Percentiles rank a stretch among this genome's conserved stretches.
These are phyloP conservation scores for Pseudomugil gertrudae DNA, from an alignment of 2,797 vertebrate species.

Conservation along the genomic window DNA sequence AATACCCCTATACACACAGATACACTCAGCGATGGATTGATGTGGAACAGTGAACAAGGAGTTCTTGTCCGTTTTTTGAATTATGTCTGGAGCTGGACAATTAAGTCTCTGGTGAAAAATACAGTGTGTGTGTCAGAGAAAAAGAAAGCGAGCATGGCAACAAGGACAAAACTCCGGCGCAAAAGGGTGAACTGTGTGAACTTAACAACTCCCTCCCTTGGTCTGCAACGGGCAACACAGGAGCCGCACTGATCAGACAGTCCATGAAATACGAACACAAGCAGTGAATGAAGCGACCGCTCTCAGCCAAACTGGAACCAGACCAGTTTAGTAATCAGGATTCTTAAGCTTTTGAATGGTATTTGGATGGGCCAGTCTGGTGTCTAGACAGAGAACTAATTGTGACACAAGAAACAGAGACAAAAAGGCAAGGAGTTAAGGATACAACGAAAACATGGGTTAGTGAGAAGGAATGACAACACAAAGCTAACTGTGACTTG, in stretches of 20 bases:
- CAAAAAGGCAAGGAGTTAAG: conserved; percentile 42
- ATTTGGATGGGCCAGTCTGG: conserved; percentile 45
- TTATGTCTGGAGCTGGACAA: conserved; percentile 67
- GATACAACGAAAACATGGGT: conserved; percentile 32
- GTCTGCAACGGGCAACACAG: conserved; percentile 47
- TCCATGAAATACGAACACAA: conserved; percentile 62
- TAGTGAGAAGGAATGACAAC: conserved; percentile 47
- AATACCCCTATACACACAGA: conserved; percentile 35
- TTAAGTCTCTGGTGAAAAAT: conserved; percentile 62
- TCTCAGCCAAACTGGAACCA: conserved; percentile 53
- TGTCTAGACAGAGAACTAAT: conserved; percentile 57
- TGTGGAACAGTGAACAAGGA: conserved; percentile 77
- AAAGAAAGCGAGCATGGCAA: conserved; percentile 58
- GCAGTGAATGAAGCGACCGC: conserved; percentile 45
- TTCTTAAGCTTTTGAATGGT: conserved; percentile 50
- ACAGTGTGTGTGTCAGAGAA: conserved; percentile 53
- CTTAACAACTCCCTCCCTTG: conserved; percentile 41
- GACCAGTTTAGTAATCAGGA: conserved; percentile 55
- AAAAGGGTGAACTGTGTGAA: conserved; percentile 67
- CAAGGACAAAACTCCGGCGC: conserved; percentile 56
- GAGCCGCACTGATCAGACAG: conserved; percentile 39
- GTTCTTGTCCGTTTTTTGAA: conserved; percentile 75
- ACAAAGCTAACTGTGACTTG: conserved; percentile 57
- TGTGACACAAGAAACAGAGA: conserved; percentile 52
- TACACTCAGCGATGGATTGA: conserved; percentile 55